Percentiles rank a stretch among this genome's conserved stretches.
Evolutionary conservation across 2,797 vertebrate genomes (phyloP).

Genomic region (Tapirus indicus): DNA sequence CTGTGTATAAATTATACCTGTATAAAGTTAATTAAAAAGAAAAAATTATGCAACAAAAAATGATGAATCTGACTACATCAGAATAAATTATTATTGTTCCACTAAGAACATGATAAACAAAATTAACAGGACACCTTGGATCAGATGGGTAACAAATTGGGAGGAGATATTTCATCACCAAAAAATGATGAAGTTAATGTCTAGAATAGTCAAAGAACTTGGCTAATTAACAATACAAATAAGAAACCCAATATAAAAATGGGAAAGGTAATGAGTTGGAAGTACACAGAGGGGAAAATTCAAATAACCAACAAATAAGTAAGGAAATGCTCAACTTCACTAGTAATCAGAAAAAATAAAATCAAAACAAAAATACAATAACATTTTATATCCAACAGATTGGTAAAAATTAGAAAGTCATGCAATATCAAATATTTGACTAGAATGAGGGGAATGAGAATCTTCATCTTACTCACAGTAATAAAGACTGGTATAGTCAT

Average conservation of each 20-base stretch:
- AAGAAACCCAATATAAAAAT: background rate
- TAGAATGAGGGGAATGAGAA: background rate
- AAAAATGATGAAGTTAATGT: background rate
- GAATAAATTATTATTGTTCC: background rate
- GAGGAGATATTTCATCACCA: background rate
- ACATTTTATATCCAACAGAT: background rate
- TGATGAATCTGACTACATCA: background rate
- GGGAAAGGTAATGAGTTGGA: background rate
- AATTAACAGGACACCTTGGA: background rate
- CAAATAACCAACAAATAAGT: background rate
- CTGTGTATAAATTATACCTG: background rate
- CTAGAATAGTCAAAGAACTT: background rate
- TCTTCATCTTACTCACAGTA: background rate
- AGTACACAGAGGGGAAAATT: background rate
- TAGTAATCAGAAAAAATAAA: constrained; percentile 16
- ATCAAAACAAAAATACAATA: background rate
- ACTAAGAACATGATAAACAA: background rate
- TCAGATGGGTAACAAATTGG: background rate
- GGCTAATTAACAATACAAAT: background rate
- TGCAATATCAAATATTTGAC: background rate
- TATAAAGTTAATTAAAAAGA: background rate
- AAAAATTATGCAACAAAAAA: background rate
- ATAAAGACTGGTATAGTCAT: background rate
- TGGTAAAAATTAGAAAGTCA: background rate
- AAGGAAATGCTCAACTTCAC: background rate